Conservation (phyloP, 1,140 invertebrate species). For the Zophobas atratus region DNA sequence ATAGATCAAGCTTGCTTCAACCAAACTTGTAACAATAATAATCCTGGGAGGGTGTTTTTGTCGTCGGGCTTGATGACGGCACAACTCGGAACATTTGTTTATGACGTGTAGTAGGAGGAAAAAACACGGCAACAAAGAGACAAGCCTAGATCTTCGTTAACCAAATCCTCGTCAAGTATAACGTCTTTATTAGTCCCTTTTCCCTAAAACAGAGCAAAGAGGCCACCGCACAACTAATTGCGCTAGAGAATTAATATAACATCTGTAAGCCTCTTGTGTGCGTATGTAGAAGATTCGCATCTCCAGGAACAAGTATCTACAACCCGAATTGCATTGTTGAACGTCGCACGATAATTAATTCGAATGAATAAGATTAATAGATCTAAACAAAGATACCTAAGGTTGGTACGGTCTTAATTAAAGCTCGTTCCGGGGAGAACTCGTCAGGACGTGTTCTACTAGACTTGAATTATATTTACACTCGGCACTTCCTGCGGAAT, state of each 20-base stretch:
- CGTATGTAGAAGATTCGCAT: constrained; percentile 19
- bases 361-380: constrained; percentile 60
- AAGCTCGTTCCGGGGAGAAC: constrained; percentile 37
- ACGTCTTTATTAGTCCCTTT: constrained; percentile 21
- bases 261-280: constrained; percentile 46
- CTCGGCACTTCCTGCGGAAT: constrained; percentile 28
- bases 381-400: constrained; percentile 58
- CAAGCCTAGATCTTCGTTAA: constrained; percentile 14
- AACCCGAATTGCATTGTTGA: constrained; percentile 52
- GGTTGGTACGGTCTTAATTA: constrained; percentile 56
- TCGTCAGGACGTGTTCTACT: constrained; percentile 44
- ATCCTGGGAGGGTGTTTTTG: constrained; percentile 25
- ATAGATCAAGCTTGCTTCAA: constrained; percentile 6
- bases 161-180: constrained; percentile 13
- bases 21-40: constrained; percentile 20
- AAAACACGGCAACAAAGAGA: constrained; percentile 19
- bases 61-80: constrained; percentile 7
- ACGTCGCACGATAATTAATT: constrained; percentile 55
- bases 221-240: constrained; percentile 27
- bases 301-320: constrained; percentile 30
- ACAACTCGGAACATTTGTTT: constrained; percentile 29
- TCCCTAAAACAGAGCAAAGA: constrained; percentile 4
- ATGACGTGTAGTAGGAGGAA: constrained; percentile 18
- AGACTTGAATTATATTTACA: constrained; percentile 39
- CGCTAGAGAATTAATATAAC: constrained; percentile 24